Conservation (phyloP, 2,888 invertebrate species). For the Scotopteryx bipunctaria region DNA sequence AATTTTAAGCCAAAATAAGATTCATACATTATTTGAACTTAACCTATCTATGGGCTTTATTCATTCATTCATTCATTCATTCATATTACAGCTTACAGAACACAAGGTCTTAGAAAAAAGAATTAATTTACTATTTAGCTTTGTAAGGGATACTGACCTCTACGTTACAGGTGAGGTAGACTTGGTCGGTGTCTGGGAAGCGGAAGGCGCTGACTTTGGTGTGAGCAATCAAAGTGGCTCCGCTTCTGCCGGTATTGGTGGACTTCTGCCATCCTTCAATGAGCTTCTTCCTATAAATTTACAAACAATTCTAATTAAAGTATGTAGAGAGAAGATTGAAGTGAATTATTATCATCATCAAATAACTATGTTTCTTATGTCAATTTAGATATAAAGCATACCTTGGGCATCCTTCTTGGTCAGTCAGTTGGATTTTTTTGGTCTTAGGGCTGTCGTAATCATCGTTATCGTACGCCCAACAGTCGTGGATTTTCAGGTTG, state of each 20-base stretch:
- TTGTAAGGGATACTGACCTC: constrained; percentile 80
- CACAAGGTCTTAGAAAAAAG: too few species aligned
- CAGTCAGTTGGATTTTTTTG: constrained; percentile 85
- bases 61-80: too few species aligned
- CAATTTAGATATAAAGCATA: too few species aligned
- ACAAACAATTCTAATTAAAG: not conserved
- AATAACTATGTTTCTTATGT: too few species aligned
- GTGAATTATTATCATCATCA: too few species aligned
- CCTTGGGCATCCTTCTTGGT: constrained; percentile 87
- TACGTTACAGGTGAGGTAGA: constrained; percentile 89
- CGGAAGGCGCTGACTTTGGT: constrained; percentile 88
- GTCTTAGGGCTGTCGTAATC: constrained; percentile 83
- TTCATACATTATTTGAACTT: too few species aligned
- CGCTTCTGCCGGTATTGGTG: constrained; percentile 81
- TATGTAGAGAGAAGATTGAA: too few species aligned
- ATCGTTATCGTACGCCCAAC: constrained; percentile 88
- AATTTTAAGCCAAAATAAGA: constrained; percentile 37
- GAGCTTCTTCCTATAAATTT: constrained; percentile 80
- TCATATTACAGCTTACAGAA: too few species aligned
- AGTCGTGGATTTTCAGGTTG: constrained; percentile 87
- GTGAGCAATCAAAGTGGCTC: constrained; percentile 86
- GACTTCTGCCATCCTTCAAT: constrained; percentile 86
- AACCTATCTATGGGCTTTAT: too few species aligned
- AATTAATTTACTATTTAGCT: not conserved
- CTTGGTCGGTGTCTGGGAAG: constrained; percentile 88